These are phyloP conservation scores for Drosophila nigritarsus DNA, from an alignment of 2,888 invertebrate species.

Conservation along the genomic window DNA sequence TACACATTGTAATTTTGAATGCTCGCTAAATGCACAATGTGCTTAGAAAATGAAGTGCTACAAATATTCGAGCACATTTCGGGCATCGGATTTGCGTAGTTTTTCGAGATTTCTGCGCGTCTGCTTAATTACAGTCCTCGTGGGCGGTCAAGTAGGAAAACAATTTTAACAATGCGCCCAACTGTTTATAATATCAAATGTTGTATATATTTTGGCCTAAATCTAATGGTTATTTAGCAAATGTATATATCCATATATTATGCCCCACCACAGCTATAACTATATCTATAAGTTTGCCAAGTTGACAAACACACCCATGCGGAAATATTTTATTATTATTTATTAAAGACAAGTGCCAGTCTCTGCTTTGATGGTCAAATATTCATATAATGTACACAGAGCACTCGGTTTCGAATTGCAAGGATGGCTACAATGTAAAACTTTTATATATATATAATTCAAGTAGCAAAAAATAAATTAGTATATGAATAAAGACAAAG, in stretches of 20 bases:
- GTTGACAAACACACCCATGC: conserved; percentile 50
- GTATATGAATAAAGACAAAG: neutral
- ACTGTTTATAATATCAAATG: conserved; percentile 66
- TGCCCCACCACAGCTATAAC: conserved; percentile 1
- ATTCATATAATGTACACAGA: conserved; percentile 11
- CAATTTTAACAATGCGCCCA: conserved; percentile 71
- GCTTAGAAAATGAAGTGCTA: conserved; percentile 61
- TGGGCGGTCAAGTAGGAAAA: conserved; percentile 64
- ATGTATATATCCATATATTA: conserved; percentile 31
- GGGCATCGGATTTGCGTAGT: conserved; percentile 58
- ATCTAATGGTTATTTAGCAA: conserved; percentile 33
- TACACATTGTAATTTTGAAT: conserved; percentile 36
- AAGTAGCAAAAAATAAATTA: neutral
- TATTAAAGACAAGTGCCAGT: conserved; percentile 64
- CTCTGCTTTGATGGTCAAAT: conserved; percentile 7
- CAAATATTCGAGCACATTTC: conserved; percentile 45
- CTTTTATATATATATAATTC: neutral
- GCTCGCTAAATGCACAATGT: conserved; percentile 30
- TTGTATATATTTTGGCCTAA: conserved; percentile 34
- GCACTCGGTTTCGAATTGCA: conserved; percentile 18
- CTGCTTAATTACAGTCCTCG: conserved; percentile 69
- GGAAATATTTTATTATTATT: conserved; percentile 69
- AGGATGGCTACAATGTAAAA: conserved; percentile 15
- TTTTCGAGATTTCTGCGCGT: conserved; percentile 29
- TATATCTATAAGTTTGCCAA: conserved; percentile 32